These are phyloP conservation scores for Liopterus haemorrhoidalis DNA, from an alignment of 2,888 invertebrate genomes.

Conservation along the genomic window DNA sequence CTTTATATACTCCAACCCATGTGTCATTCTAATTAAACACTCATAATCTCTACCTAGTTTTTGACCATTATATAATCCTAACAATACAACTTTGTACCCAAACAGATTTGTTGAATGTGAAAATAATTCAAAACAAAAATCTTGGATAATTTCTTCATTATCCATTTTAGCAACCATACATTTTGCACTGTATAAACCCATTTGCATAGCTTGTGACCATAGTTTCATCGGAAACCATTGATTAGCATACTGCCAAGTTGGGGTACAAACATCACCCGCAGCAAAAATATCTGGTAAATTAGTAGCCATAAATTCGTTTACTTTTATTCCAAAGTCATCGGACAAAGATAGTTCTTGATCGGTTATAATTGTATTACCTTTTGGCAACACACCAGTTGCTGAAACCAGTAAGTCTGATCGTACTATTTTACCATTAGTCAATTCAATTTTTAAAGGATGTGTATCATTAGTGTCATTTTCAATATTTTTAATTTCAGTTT, in stretches of 20 bases:
- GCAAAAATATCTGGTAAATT: slow-evolving; percentile 75
- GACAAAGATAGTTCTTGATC: slow-evolving; percentile 51
- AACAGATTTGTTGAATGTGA: slow-evolving; percentile 94
- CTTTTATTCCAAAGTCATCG: slow-evolving; percentile 75
- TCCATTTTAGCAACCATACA: slow-evolving; percentile 67
- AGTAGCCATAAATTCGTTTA: slow-evolving; percentile 82
- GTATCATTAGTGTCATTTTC: slow-evolving; percentile 41
- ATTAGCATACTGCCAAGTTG: slow-evolving; percentile 67
- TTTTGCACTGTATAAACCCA: slow-evolving; percentile 91
- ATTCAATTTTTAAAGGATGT: slow-evolving; percentile 65
- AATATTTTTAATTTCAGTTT: slow-evolving; percentile 52
- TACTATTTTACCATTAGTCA: slow-evolving; percentile 66
- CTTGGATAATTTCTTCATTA: slow-evolving; percentile 66
- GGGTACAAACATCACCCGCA: slow-evolving; percentile 89
- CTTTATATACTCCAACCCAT: slow-evolving; percentile 77
- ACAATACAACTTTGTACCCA: slow-evolving; percentile 84
- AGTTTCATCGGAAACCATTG: slow-evolving; percentile 94
- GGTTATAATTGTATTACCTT: slow-evolving; percentile 54
- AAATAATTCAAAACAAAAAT: slow-evolving; percentile 97
- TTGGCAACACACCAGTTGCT: slow-evolving; percentile 86
- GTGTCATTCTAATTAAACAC: slow-evolving; percentile 76
- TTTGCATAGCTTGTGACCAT: slow-evolving; percentile 95
- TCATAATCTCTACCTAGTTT: slow-evolving; percentile 75
- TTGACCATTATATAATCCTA: slow-evolving; percentile 92
- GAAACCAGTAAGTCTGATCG: slow-evolving; percentile 89